Evolutionary conservation across 2,888 invertebrate species (phyloP).

Genomic region (Pegoplata infirma): DNA sequence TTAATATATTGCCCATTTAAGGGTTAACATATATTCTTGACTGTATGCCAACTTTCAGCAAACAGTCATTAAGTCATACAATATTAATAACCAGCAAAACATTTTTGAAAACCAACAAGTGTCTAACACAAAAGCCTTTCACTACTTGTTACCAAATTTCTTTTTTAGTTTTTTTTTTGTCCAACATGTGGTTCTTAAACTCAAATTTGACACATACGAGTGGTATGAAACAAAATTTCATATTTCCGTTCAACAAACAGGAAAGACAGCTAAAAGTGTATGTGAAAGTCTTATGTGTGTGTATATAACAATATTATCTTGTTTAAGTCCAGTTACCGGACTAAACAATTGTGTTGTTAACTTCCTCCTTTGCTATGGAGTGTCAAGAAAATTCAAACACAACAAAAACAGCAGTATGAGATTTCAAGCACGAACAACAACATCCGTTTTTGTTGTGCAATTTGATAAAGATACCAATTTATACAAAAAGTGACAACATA

Average conservation of each 20-base stretch:
- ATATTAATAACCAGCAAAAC: too few relatives aligned
- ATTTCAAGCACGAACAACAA: constrained; percentile 35
- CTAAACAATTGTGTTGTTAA: constrained; percentile 63
- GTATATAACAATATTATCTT: constrained; percentile 64
- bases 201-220: background rate
- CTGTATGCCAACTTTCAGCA: too few relatives aligned
- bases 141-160: constrained; percentile 17
- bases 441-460: constrained; percentile 64
- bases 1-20: too few relatives aligned
- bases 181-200: constrained; percentile 11
- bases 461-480: constrained; percentile 65
- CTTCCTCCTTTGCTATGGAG: constrained; percentile 52
- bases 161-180: too few relatives aligned
- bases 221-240: background rate
- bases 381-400: constrained; percentile 65
- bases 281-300: constrained; percentile 36
- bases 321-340: constrained; percentile 64
- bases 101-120: constrained; percentile 36
- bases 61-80: too few relatives aligned
- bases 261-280: background rate
- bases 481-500: constrained; percentile 12
- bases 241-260: constrained; percentile 31
- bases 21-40: too few relatives aligned
- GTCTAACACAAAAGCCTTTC: constrained; percentile 40
- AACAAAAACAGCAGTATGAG: constrained; percentile 52